Conservation (phyloP, 2,797 vertebrate species). For the Chiloscyllium punctatum region DNA sequence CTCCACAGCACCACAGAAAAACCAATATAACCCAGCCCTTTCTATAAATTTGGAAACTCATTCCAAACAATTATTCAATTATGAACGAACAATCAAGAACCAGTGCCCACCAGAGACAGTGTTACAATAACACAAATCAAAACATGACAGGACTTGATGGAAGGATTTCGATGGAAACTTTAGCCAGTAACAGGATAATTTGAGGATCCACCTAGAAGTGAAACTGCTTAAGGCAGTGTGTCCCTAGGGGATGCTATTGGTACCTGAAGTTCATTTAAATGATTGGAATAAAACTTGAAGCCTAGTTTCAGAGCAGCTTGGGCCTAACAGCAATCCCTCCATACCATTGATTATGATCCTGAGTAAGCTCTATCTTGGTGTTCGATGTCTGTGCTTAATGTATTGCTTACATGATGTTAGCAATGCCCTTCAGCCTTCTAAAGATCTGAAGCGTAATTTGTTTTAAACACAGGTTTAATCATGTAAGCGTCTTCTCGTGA, state of each 20-base stretch:
- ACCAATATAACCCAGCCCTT: too few species aligned
- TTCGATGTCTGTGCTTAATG: background rate
- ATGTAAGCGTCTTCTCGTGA: background rate
- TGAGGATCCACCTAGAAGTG: background rate
- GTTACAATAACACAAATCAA: too few species aligned
- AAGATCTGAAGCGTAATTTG: background rate
- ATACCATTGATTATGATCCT: background rate
- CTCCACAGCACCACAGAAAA: too few species aligned
- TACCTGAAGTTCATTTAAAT: background rate
- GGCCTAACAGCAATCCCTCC: background rate
- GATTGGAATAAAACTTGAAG: background rate
- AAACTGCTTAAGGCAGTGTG: background rate
- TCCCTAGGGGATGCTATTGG: background rate
- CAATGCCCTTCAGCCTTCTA: background rate
- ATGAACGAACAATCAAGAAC: too few species aligned
- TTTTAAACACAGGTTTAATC: background rate
- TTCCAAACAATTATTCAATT: too few species aligned
- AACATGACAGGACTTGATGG: too few species aligned
- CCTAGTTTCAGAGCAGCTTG: background rate
- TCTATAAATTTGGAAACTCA: too few species aligned
- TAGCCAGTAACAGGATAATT: background rate
- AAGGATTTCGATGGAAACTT: too few species aligned
- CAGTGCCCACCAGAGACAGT: too few species aligned
- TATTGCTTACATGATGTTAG: background rate
- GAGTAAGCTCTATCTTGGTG: background rate